These are phyloP conservation scores for Harpalus rubripes DNA, from an alignment of 2,888 invertebrate genomes.

Conservation along the genomic window DNA sequence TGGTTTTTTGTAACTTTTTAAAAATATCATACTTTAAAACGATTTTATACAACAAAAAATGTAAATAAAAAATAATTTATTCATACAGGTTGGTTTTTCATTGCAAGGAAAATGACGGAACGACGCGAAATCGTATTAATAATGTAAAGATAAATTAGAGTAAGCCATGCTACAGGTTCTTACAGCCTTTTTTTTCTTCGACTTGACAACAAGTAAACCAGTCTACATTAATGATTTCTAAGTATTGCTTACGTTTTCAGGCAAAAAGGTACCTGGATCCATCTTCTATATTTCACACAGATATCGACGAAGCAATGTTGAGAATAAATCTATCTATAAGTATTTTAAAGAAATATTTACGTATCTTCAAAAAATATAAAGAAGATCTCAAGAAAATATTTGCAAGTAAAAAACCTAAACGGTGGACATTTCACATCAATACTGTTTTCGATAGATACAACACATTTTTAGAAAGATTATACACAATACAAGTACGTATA, in stretches of 20 bases:
- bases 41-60: too few relatives aligned
- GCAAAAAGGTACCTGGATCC: conserved; percentile 94
- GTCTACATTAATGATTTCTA: background rate
- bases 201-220: too few relatives aligned
- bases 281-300: conserved; percentile 94
- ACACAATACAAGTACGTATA: conserved; percentile 83
- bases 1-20: too few relatives aligned
- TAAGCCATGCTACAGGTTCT: too few relatives aligned
- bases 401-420: conserved; percentile 78
- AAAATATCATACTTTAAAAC: too few relatives aligned
- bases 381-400: conserved; percentile 85
- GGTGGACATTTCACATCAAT: conserved; percentile 92
- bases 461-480: conserved; percentile 86
- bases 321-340: conserved; percentile 86
- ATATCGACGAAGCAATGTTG: conserved; percentile 94
- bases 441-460: conserved; percentile 90
- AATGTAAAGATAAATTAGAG: too few relatives aligned
- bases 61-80: too few relatives aligned
- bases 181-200: too few relatives aligned
- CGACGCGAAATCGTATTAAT: too few relatives aligned
- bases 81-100: too few relatives aligned
- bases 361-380: conserved; percentile 85
- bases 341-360: conserved; percentile 83
- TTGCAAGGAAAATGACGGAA: too few relatives aligned
- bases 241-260: conserved; percentile 76